A percentile compares a stretch with the other conserved stretches of the same genome.
Evolutionary conservation across 2,888 invertebrate species (phyloP).

Genomic region (Cerceris ruficornis): DNA sequence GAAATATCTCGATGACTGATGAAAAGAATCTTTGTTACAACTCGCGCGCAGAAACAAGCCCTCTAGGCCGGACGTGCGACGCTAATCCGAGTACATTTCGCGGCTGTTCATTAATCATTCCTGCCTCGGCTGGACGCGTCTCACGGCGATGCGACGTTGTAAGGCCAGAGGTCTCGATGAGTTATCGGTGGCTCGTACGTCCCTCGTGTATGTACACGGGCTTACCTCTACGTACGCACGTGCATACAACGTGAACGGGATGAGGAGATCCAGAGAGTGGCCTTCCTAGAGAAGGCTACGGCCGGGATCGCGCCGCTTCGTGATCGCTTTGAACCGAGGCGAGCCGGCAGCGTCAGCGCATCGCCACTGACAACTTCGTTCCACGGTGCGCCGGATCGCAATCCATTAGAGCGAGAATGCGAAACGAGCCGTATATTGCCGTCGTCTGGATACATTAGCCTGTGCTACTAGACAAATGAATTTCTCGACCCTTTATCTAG

Average conservation of each 20-base stretch:
- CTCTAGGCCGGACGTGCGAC: slow-evolving; percentile 42
- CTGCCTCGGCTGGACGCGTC: slow-evolving; percentile 36
- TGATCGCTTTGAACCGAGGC: slow-evolving; percentile 55
- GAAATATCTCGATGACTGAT: slow-evolving; percentile 59
- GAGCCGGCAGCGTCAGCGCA: slow-evolving; percentile 29
- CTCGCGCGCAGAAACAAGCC: slow-evolving; percentile 53
- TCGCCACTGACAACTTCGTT: slow-evolving; percentile 63
- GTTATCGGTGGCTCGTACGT: slow-evolving; percentile 56
- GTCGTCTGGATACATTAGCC: slow-evolving; percentile 32
- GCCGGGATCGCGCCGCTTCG: slow-evolving; percentile 9
- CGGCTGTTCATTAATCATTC: slow-evolving; percentile 64
- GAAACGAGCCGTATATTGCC: slow-evolving; percentile 43
- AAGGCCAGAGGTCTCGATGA: slow-evolving; percentile 64
- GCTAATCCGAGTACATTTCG: slow-evolving; percentile 63
- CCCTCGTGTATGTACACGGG: neutral
- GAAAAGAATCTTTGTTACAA: slow-evolving; percentile 62
- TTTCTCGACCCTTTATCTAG: slow-evolving; percentile 17
- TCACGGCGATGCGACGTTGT: slow-evolving; percentile 59
- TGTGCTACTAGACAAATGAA: slow-evolving; percentile 50
- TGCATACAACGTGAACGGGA: slow-evolving; percentile 31
- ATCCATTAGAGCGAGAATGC: slow-evolving; percentile 57
- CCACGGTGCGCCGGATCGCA: slow-evolving; percentile 34
- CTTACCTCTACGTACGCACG: no score
- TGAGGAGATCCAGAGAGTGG: slow-evolving; percentile 2
- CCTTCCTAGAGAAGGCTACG: slow-evolving; percentile 32